Percentiles rank a stretch among this genome's conserved stretches.
Conservation (phyloP, 2,888 invertebrate species). For the Quadriops clusia region DNA sequence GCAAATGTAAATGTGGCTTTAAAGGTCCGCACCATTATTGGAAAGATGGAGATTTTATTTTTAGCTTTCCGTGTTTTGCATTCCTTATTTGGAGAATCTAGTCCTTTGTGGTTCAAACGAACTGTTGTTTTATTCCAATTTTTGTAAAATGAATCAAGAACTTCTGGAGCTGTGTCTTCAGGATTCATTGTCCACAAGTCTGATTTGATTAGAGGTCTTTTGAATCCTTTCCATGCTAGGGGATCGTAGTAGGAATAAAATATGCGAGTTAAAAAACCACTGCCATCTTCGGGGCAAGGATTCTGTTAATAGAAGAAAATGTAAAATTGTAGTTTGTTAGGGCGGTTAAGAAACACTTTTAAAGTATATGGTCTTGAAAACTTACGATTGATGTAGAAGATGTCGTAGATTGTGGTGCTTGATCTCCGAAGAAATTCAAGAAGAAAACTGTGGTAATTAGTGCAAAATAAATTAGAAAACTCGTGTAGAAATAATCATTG, state of each 20-base stretch:
- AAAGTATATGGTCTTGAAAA: slow-evolving; percentile 2
- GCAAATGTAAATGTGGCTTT: slow-evolving; percentile 80
- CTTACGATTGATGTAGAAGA: slow-evolving; percentile 57
- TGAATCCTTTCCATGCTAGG: slow-evolving; percentile 75
- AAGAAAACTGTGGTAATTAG: slow-evolving; percentile 57
- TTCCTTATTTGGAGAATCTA: slow-evolving; percentile 50
- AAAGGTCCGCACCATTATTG: slow-evolving; percentile 75
- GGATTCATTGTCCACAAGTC: slow-evolving; percentile 89
- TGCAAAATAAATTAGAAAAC: slow-evolving; percentile 71
- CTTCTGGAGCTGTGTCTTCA: slow-evolving; percentile 64
- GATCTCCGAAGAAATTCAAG: slow-evolving; percentile 71
- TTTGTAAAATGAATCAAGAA: slow-evolving; percentile 73
- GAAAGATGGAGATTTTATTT: slow-evolving; percentile 63
- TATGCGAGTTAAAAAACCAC: slow-evolving; percentile 77
- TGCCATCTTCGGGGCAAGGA: slow-evolving; percentile 75
- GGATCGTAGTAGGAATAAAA: slow-evolving; percentile 87
- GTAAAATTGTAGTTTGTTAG: no score
- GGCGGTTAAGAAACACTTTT: slow-evolving; percentile 12
- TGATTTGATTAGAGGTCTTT: slow-evolving; percentile 62
- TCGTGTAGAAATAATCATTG: slow-evolving; percentile 54
- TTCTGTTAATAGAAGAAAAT: slow-evolving; percentile 51
- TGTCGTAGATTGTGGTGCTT: slow-evolving; percentile 54
- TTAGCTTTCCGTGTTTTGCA: slow-evolving; percentile 36
- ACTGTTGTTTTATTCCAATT: no score
- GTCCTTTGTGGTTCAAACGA: no score